These are phyloP conservation scores for Cryptotermes secundus DNA, from an alignment of 1,140 invertebrate genomes.

Conservation along the genomic window DNA sequence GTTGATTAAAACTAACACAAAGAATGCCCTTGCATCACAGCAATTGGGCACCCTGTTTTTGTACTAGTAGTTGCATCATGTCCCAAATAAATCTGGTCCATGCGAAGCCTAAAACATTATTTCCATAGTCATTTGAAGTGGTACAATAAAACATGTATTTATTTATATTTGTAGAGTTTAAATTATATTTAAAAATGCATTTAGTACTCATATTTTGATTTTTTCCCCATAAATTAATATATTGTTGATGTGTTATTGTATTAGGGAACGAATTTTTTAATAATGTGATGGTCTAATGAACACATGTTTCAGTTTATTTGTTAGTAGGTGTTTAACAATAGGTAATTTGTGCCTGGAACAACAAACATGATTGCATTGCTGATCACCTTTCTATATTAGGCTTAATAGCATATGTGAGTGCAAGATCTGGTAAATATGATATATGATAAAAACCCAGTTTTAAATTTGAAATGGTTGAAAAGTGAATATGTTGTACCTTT, in stretches of 20 bases:
- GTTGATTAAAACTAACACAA: neutral
- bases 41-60: no score
- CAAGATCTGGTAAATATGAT: no score
- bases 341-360: neutral
- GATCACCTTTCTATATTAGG: neutral
- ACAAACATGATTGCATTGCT: neutral
- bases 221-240: neutral
- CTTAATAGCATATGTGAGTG: neutral
- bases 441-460: no score
- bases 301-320: neutral
- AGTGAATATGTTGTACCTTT: no score
- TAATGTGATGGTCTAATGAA: constrained; percentile 13
- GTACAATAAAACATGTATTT: constrained; percentile 22
- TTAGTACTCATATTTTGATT: constrained; percentile 16
- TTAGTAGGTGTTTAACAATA: neutral
- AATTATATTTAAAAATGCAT: constrained; percentile 23
- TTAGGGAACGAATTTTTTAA: no score
- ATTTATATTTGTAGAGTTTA: constrained; percentile 17
- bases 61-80: neutral
- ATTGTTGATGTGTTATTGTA: neutral
- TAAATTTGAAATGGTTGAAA: no score
- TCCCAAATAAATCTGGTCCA: constrained; percentile 1
- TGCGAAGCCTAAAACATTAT: constrained; percentile 5
- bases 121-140: constrained; percentile 20
- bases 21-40: neutral